Evolutionary conservation across 1,140 invertebrate species (phyloP).

Genomic region (Augochlora pura): DNA sequence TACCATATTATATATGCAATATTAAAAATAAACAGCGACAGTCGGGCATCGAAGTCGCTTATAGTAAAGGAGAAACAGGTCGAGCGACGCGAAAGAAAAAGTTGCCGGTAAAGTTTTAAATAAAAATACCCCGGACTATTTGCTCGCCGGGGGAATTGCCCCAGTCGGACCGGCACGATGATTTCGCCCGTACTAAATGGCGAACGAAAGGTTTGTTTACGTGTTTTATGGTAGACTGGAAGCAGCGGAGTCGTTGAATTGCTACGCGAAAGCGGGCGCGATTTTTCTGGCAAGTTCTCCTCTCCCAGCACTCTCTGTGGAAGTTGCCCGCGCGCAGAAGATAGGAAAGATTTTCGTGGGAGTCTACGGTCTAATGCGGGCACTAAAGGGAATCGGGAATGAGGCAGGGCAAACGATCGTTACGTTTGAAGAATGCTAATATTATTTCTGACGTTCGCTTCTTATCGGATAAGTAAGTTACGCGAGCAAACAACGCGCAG

Average conservation of each 20-base stretch:
- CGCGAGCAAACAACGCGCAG: no score
- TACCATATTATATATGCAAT: no score
- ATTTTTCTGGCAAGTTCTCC: slow-evolving; percentile 30
- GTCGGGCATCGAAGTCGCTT: no score
- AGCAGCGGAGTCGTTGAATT: neutral
- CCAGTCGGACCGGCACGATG: neutral
- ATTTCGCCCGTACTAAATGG: neutral
- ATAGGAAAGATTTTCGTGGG: neutral
- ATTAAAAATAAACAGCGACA: no score
- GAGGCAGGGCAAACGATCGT: neutral
- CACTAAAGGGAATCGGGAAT: slow-evolving; percentile 22
- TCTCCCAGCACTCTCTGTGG: no score
- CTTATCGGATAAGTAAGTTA: no score
- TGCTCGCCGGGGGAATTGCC: neutral
- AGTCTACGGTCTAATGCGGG: no score
- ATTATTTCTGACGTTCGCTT: no score
- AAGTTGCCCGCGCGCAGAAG: neutral
- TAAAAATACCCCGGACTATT: slow-evolving; percentile 10
- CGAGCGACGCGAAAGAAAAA: no score
- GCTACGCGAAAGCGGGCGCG: no score
- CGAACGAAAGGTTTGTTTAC: slow-evolving; percentile 17
- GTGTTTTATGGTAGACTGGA: slow-evolving; percentile 1
- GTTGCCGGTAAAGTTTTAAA: neutral
- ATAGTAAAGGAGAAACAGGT: no score
- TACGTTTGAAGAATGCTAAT: no score